Evolutionary conservation across 2,888 invertebrate species (phyloP).

Genomic region (Ophonus ardosiacus): DNA sequence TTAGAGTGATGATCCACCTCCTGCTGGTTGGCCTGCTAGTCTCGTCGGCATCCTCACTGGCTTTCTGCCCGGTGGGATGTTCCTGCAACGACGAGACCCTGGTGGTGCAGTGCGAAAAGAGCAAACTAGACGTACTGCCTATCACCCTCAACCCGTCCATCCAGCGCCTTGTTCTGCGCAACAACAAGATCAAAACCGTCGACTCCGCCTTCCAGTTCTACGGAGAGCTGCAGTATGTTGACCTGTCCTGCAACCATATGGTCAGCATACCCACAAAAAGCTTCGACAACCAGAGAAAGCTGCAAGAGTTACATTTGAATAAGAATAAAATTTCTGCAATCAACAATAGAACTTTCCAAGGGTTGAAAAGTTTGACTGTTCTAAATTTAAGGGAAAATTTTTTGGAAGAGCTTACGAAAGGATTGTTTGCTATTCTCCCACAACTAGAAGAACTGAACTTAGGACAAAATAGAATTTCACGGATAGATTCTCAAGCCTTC

Average conservation of each 20-base stretch:
- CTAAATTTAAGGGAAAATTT: conserved; percentile 90
- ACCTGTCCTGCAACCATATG: conserved; percentile 90
- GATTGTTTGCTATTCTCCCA: conserved; percentile 85
- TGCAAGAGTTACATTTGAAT: conserved; percentile 89
- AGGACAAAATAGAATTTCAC: conserved; percentile 90
- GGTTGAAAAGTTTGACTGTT: conserved; percentile 86
- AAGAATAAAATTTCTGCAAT: conserved; percentile 91
- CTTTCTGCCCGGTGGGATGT: conserved; percentile 92
- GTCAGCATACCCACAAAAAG: conserved; percentile 88
- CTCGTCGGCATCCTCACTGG: conserved; percentile 78
- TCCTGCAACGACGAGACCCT: conserved; percentile 93
- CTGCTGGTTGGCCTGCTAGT: conserved; percentile 68
- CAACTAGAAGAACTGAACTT: conserved; percentile 91
- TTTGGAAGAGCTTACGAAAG: conserved; percentile 86
- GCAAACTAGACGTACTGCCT: conserved; percentile 92
- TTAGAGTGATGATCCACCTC: conserved; percentile 67
- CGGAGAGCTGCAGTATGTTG: conserved; percentile 89
- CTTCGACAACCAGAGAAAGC: conserved; percentile 88
- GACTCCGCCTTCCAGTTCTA: conserved; percentile 94
- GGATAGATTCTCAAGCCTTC: conserved; percentile 87
- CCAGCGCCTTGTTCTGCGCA: conserved; percentile 88
- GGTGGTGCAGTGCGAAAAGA: conserved; percentile 90
- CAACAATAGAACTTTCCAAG: conserved; percentile 88
- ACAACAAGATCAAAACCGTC: conserved; percentile 92
- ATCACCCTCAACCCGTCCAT: conserved; percentile 95